Conservation (phyloP, 2,113 vertebrate genomes). For the Gymnorhina tibicen region DNA sequence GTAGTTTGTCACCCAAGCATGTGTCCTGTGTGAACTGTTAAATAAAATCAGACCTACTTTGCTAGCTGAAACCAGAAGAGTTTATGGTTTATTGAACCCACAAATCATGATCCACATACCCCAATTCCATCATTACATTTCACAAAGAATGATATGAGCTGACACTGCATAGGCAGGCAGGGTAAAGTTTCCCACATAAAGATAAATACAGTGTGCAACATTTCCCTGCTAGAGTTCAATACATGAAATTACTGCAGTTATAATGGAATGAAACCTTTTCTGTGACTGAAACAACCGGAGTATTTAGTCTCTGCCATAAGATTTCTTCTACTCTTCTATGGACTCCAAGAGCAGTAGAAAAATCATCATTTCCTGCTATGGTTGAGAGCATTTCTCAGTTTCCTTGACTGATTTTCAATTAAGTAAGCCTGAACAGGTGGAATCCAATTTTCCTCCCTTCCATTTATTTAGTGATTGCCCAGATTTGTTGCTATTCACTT, state of each 20-base stretch:
- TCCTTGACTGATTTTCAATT: constrained; percentile 19
- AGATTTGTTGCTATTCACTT: not conserved
- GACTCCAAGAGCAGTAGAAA: not conserved
- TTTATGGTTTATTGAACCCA: constrained; percentile 12
- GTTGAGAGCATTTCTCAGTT: not conserved
- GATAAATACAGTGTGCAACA: constrained; percentile 22
- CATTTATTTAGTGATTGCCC: not conserved
- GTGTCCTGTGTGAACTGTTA: not conserved
- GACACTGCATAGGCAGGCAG: not conserved
- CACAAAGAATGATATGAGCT: not conserved
- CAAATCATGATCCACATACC: constrained; percentile 33
- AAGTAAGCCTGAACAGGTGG: not conserved
- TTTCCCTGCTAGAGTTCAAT: constrained; percentile 29
- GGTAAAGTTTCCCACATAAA: constrained; percentile 39
- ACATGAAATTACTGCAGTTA: constrained; percentile 30
- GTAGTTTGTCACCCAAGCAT: not conserved
- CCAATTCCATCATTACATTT: not conserved
- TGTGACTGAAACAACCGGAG: not conserved
- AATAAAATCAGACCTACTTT: constrained; percentile 8
- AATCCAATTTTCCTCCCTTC: not conserved
- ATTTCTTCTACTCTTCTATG: not conserved
- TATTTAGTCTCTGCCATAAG: not conserved
- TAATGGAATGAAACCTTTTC: not conserved
- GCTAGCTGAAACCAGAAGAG: not conserved
- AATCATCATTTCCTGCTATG: not conserved